Base-by-base conservation (phyloP, 2,113 vertebrate species). In the Mystacornis crossleyi region DNA sequence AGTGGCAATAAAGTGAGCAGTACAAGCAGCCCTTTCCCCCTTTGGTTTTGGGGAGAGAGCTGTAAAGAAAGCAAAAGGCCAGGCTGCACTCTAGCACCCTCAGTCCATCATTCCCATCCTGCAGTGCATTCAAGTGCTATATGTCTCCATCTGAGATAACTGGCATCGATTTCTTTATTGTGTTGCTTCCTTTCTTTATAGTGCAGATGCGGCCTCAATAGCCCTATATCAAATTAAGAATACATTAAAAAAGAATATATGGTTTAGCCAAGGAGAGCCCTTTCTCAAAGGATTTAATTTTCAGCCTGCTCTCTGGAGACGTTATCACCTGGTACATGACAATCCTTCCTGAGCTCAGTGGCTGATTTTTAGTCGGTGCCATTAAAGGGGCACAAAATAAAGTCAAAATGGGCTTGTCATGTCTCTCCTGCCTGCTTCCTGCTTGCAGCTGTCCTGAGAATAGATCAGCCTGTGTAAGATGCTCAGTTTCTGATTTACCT, bases 171-270 rank as follows among this genome's bases (percentile, higher is more conserved):
- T 93, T 87, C 81, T 94, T 95, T 91, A 96, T 96, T 95, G 87
- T 2, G 2, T 91, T 81, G 78, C 81, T 85, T 92, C 90, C 95
- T 97, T 93, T 89, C 86, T 74, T 95, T 95, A 66, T 90, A 93
- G 69, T 72, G 50, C 66, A 94, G 65, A 94, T 92, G 92, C 51
- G 89, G 94, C 87, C 51, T 43, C 86, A 95, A 82, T 87, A 92
- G 81, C 72, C 66, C 65, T 86, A 24, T 95, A 97, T 96, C 90
- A 81, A 94, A 96, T 97, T 95, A 97, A 93, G 38, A 66, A 65
- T 88, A 83, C 71, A 54, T 81, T 96, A 93, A 3, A 79, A 86
- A 86, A 93, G 60, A 86, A 96, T 86, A 92, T 94, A 92, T 78
- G 79, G 50, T 74, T 90, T 55, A 79, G 67, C 89, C 55, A 65